phyloP scores from a whole-genome alignment of 1,140 invertebrate genomes.

The Contarinia nasturtii region DNA sequence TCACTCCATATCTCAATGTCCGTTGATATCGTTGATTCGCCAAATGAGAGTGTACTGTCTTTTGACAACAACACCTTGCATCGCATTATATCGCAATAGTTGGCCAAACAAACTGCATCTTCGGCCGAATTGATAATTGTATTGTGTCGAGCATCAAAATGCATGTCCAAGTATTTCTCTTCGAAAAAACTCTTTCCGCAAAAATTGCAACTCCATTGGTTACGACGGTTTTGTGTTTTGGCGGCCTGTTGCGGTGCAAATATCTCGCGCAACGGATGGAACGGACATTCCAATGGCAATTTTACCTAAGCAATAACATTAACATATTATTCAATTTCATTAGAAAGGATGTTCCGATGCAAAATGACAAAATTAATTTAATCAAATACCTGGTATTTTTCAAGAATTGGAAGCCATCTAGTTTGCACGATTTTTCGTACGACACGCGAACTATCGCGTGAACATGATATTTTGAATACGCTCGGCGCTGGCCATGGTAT shows the following conservation, averaged over 20 bases:
- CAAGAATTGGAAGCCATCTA: constrained; percentile 77
- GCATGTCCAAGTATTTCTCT: constrained; percentile 69
- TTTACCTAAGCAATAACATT: constrained; percentile 23
- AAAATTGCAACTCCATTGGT: constrained; percentile 76
- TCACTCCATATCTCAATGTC: constrained; percentile 60
- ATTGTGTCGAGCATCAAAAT: constrained; percentile 79
- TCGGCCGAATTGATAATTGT: constrained; percentile 53
- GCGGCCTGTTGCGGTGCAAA: constrained; percentile 66
- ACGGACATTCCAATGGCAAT: constrained; percentile 71
- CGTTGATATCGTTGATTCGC: constrained; percentile 38
- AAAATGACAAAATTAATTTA: background rate
- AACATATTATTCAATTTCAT: too few relatives aligned
- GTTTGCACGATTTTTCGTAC: constrained; percentile 74
- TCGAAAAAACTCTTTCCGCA: constrained; percentile 84
- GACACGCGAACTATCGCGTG: constrained; percentile 70
- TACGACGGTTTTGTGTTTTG: constrained; percentile 60
- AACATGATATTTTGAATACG: constrained; percentile 69
- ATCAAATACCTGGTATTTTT: constrained; percentile 52
- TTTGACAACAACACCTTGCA: constrained; percentile 69
- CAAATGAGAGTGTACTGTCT: constrained; percentile 37
- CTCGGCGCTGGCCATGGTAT: constrained; percentile 74
- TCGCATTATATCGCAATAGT: constrained; percentile 89
- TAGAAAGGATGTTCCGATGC: too few relatives aligned
- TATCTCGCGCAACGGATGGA: constrained; percentile 70
- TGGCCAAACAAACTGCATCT: constrained; percentile 76